Conservation (phyloP, 1,140 invertebrate genomes). For the Homalodisca vitripennis region DNA sequence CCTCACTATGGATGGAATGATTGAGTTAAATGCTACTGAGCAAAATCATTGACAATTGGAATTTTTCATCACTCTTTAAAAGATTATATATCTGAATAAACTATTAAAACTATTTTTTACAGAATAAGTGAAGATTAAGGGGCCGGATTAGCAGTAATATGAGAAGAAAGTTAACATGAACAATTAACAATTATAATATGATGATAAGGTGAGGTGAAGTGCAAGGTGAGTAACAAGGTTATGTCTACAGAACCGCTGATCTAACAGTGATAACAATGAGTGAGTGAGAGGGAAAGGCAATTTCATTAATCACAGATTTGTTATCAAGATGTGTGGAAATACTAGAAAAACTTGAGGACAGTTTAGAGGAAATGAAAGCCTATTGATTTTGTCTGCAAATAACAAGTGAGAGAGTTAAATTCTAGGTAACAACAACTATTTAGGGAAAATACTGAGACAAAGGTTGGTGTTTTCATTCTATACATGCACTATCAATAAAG, state of each 20-base stretch:
- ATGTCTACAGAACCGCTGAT: constrained; percentile 3
- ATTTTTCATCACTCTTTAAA: too few relatives aligned
- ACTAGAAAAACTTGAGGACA: background rate
- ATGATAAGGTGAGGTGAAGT: background rate
- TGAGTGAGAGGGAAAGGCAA: constrained; percentile 36
- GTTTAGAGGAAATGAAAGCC: constrained; percentile 15
- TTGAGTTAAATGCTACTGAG: background rate
- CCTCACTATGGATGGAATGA: constrained; percentile 12
- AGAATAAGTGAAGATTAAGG: too few relatives aligned
- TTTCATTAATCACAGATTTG: constrained; percentile 33
- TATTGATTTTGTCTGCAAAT: constrained; percentile 26
- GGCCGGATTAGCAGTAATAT: too few relatives aligned
- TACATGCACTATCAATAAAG: constrained; percentile 29
- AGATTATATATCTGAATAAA: too few relatives aligned
- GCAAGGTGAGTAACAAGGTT: constrained; percentile 12
- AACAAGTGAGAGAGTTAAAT: constrained; percentile 21
- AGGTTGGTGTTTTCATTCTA: constrained; percentile 33
- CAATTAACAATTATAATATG: background rate
- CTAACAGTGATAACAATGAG: constrained; percentile 13
- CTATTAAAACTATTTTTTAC: too few relatives aligned
- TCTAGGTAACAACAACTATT: background rate
- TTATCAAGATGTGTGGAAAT: constrained; percentile 26
- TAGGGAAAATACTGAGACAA: constrained; percentile 15
- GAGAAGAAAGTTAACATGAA: constrained; percentile 4
- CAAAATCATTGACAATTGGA: background rate